Base-by-base conservation (phyloP, 2,113 vertebrate species). In the Platanista minor region DNA sequence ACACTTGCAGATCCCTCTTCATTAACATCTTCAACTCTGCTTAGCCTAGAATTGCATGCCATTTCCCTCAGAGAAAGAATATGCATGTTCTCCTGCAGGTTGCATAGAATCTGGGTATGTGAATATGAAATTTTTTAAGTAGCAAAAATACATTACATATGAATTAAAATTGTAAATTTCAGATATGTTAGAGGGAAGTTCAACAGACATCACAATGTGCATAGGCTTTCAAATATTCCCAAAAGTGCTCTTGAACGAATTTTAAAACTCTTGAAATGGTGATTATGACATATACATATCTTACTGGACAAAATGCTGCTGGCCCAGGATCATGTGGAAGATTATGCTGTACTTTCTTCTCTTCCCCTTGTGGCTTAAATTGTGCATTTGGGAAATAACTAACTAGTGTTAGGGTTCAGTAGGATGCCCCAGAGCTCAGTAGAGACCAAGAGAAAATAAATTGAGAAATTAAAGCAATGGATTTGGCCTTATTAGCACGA, bases 1-100 rank as follows among this genome's bases (percentile, higher is more conserved):
- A 97, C 95, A 95, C 81, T 97, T 95, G 88, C 86, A 96, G 46
- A 72, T 49, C 52, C 15, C n/a, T 95, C 80, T 93, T 88, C 90
- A 95, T 87, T 96, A 97, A 87, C 69, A 94, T 96, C 90, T 80
- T 95, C 93, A 85, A 36, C 36, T n/a, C 52, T 92, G 74, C 64
- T 71, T 61, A 82, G 49, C 49, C 57, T 72, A 67, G 43, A 81
- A 87, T 59, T 27, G 41, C 84, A 72, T 72, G 52, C 6, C 62
- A 80, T 84, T 97, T 94, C 33, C 66, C 43, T 57, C 0, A 94
- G 36, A 84, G 12, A 87, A 41, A 89, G 62, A 87, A 23, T 43
- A 39, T 18, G 71, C 66, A 78, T 83, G 36, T 82, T 96, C 95
- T 93, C 91, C 61, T 92, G 61, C 13, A 92, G 81, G 81, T 81